These are phyloP conservation scores for Anolis sagrei DNA, from an alignment of 2,113 vertebrate genomes.

Conservation along the genomic window DNA sequence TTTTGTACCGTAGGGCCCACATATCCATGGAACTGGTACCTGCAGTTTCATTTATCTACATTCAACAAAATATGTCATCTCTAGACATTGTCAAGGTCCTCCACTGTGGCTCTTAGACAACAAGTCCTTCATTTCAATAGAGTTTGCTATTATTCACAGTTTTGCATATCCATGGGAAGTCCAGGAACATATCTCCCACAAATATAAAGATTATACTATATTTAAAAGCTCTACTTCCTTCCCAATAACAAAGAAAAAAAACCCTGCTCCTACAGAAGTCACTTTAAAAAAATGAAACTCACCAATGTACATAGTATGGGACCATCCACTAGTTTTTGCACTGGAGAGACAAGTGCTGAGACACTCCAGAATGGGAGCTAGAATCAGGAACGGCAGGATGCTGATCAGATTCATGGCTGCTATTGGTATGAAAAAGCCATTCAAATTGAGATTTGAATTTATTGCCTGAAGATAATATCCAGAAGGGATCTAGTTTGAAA, in stretches of 20 bases:
- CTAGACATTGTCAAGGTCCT: too few species aligned
- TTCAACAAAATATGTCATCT: too few species aligned
- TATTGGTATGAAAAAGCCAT: slow-evolving; percentile 84
- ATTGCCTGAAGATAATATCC: slow-evolving; percentile 93
- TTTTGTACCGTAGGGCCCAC: not conserved
- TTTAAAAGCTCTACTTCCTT: not conserved
- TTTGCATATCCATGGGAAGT: too few species aligned
- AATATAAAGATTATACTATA: too few species aligned
- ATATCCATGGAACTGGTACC: too few species aligned
- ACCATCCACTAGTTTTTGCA: slow-evolving; percentile 67
- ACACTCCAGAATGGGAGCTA: slow-evolving; percentile 86
- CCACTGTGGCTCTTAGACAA: too few species aligned
- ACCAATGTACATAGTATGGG: slow-evolving; percentile 84
- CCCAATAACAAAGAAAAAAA: not conserved
- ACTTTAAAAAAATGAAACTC: slow-evolving; percentile 55
- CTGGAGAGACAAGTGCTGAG: slow-evolving; percentile 75
- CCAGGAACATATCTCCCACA: too few species aligned
- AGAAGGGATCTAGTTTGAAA: slow-evolving; percentile 85
- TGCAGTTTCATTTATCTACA: too few species aligned
- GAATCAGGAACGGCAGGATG: slow-evolving; percentile 84
- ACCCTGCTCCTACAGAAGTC: not conserved
- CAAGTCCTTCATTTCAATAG: too few species aligned
- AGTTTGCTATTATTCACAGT: too few species aligned
- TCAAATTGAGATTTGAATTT: slow-evolving; percentile 89
- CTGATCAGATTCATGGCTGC: slow-evolving; percentile 89